Conservation (phyloP, 2,797 vertebrate species). For the Onychomys arenicola region DNA sequence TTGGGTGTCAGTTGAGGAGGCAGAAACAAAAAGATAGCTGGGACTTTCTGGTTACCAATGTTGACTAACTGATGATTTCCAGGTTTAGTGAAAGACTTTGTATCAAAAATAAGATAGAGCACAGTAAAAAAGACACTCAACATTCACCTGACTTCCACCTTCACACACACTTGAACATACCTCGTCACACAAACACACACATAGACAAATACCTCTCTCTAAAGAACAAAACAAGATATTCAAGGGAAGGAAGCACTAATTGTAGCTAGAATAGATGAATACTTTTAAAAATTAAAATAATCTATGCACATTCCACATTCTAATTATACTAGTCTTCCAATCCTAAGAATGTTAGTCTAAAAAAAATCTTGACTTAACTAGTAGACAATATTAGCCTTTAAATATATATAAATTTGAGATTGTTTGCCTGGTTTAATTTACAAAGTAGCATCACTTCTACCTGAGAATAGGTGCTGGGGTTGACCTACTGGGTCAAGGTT, state of each 20-base stretch:
- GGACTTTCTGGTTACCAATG: not conserved
- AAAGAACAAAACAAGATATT: not conserved
- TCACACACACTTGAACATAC: not conserved
- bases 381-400: not conserved
- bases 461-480: not conserved
- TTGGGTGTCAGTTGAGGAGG: not conserved
- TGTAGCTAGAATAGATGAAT: not conserved
- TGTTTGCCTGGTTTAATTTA: not conserved
- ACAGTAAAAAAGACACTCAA: not conserved
- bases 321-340: not conserved
- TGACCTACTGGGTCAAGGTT: not conserved
- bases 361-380: not conserved
- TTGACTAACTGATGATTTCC: not conserved
- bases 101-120: not conserved
- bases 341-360: not conserved
- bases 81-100: not conserved
- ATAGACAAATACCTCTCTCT: not conserved
- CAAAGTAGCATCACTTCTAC: not conserved
- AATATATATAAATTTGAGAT: not conserved
- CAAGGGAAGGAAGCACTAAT: not conserved
- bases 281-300: not conserved
- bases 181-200: not conserved
- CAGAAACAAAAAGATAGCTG: not conserved
- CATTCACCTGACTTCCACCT: not conserved
- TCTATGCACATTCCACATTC: not conserved